phyloP scores from a whole-genome alignment of 2,113 vertebrate species.

The Natator depressus region DNA sequence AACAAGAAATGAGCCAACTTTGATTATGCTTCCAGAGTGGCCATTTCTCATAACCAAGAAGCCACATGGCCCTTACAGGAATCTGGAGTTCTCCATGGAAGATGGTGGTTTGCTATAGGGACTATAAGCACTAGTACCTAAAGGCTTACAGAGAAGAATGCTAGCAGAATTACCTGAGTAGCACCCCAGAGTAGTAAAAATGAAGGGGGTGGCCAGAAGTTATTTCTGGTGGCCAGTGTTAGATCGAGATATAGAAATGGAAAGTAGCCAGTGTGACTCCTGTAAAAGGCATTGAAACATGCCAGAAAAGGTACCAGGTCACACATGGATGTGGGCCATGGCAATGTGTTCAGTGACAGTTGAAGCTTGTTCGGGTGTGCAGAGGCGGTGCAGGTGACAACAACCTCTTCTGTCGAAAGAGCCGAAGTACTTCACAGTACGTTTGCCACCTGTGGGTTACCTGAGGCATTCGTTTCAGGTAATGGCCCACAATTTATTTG shows the following conservation, averaged over 20 bases:
- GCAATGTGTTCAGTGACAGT: background rate
- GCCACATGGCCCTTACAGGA: slow-evolving; percentile 19
- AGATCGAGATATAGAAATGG: accelerated
- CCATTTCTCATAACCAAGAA: accelerated
- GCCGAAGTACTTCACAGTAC: no score
- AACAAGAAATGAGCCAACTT: slow-evolving; percentile 2
- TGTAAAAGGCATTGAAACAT: accelerated
- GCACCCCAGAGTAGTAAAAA: background rate
- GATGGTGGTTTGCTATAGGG: background rate
- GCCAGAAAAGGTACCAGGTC: accelerated
- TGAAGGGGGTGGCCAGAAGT: slow-evolving; percentile 12
- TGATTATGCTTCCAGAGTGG: background rate
- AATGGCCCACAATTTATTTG: no score
- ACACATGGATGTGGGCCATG: accelerated
- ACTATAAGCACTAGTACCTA: slow-evolving; percentile 11
- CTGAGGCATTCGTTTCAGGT: no score
- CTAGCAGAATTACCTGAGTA: slow-evolving; percentile 32
- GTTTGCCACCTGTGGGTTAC: no score
- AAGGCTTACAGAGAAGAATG: slow-evolving; percentile 17
- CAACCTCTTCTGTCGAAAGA: no score
- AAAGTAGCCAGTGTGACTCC: background rate
- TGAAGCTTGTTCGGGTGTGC: no score
- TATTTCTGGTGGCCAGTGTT: background rate
- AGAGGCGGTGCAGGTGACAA: no score
- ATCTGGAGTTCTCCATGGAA: background rate